Percentiles rank a stretch among this genome's conserved stretches.
Evolutionary conservation across 2,797 vertebrate genomes (phyloP).

Genomic region (Sparus aurata): DNA sequence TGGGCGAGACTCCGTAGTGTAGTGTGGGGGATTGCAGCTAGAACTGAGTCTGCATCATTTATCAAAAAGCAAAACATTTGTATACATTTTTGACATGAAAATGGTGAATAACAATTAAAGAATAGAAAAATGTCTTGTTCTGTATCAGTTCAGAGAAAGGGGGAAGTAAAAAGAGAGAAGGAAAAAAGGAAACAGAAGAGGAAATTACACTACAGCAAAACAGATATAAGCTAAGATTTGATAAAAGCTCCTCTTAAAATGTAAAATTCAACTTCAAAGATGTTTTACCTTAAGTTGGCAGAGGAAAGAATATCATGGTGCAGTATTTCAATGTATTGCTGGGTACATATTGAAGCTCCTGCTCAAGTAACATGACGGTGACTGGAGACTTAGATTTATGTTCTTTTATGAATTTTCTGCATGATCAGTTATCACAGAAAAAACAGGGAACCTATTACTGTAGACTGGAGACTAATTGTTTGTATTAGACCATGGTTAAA

Average conservation of each 20-base stretch:
- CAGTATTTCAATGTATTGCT: neutral
- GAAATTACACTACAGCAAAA: constrained; percentile 35
- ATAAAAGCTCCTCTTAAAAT: neutral
- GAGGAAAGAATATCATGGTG: neutral
- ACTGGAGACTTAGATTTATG: neutral
- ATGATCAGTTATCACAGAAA: neutral
- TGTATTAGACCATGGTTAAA: neutral
- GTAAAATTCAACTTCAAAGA: neutral
- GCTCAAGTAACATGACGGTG: neutral
- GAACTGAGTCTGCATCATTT: neutral
- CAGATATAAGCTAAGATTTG: constrained; percentile 23
- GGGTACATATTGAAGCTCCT: neutral
- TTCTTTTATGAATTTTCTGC: neutral
- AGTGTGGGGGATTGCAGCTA: neutral
- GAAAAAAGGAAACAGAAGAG: constrained; percentile 51
- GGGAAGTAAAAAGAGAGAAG: constrained; percentile 1
- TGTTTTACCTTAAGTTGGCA: neutral
- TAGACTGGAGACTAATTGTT: neutral
- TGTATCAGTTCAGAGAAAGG: neutral
- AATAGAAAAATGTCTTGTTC: neutral
- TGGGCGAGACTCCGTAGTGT: neutral
- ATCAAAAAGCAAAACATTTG: neutral
- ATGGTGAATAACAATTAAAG: neutral
- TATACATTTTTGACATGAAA: neutral
- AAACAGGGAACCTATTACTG: neutral